Evolutionary conservation across 2,888 invertebrate species (phyloP).

Genomic region (Megamerina dolium): DNA sequence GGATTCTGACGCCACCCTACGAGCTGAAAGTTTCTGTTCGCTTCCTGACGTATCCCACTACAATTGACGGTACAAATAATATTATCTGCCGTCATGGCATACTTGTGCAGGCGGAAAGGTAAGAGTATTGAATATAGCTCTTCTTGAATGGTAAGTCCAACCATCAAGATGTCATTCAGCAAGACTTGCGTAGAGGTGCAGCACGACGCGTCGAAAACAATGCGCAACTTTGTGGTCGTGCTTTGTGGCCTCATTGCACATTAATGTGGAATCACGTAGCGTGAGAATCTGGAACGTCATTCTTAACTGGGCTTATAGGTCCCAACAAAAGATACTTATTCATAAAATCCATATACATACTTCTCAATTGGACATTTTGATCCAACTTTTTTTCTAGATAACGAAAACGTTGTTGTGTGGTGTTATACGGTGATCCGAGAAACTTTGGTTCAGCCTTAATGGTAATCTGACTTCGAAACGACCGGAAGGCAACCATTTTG

Average conservation of each 20-base stretch:
- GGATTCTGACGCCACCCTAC: slow-evolving; percentile 7
- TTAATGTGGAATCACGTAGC: slow-evolving; percentile 13
- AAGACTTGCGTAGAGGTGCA: slow-evolving; percentile 6
- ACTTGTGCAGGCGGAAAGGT: slow-evolving; percentile 2
- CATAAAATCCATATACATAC: slow-evolving; percentile 16
- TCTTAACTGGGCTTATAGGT: slow-evolving; percentile 13
- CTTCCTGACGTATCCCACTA: slow-evolving; percentile 5
- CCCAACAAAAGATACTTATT: slow-evolving; percentile 15
- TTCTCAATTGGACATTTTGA: slow-evolving; percentile 10
- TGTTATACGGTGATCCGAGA: too few species aligned
- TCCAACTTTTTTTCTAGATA: slow-evolving; percentile 13
- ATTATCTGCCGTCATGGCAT: not conserved
- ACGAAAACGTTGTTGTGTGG: too few species aligned
- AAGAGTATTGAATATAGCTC: slow-evolving; percentile 5
- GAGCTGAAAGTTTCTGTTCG: slow-evolving; percentile 6
- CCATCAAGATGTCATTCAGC: slow-evolving; percentile 17
- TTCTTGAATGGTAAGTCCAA: too few species aligned
- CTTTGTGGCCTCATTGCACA: slow-evolving; percentile 1
- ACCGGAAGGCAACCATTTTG: slow-evolving; percentile 8
- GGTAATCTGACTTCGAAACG: slow-evolving; percentile 13
- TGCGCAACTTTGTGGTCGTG: slow-evolving; percentile 4
- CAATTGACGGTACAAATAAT: slow-evolving; percentile 1
- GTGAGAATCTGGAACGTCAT: slow-evolving; percentile 3
- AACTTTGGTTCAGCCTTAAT: too few species aligned
- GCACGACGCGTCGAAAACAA: slow-evolving; percentile 7